phyloP scores from a whole-genome alignment of 2,113 vertebrate genomes.

The Orycteropus afer region DNA sequence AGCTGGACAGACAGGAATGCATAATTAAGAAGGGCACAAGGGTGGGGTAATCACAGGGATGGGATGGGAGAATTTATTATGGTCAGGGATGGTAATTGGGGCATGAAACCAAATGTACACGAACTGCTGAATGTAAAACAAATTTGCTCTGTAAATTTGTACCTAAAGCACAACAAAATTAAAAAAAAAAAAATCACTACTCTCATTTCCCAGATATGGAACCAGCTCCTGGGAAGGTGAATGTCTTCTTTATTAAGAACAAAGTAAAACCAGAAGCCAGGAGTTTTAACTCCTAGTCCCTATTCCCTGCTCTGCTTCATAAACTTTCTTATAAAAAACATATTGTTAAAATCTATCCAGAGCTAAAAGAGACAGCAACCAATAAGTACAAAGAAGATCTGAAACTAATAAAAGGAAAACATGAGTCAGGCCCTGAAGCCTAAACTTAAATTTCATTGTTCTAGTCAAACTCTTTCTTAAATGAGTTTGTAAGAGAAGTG shows the following conservation, averaged over 20 bases:
- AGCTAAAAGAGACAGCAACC: background rate
- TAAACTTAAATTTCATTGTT: conserved; percentile 72
- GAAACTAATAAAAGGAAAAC: conserved; percentile 53
- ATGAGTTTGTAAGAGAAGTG: conserved; percentile 62
- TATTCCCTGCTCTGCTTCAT: background rate
- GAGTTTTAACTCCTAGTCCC: fast-evolving
- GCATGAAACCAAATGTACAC: too few relatives aligned
- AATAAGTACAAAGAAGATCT: background rate
- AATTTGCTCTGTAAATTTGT: too few relatives aligned
- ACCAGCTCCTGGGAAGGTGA: background rate
- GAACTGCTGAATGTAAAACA: too few relatives aligned
- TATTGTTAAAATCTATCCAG: background rate
- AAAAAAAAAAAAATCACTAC: background rate
- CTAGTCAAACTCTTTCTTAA: conserved; percentile 57
- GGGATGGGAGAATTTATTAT: too few relatives aligned
- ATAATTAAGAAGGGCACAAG: too few relatives aligned
- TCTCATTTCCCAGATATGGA: background rate
- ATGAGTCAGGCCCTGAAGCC: conserved; percentile 64
- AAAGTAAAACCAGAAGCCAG: background rate
- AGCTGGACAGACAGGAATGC: too few relatives aligned
- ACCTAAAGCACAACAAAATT: too few relatives aligned
- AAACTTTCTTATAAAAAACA: background rate
- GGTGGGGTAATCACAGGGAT: too few relatives aligned
- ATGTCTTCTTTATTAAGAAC: background rate
- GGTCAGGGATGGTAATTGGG: too few relatives aligned